Percentiles rank a stretch among this genome's conserved stretches.
Evolutionary conservation across 1,140 invertebrate species (phyloP).

Genomic region (Maniola jurtina): DNA sequence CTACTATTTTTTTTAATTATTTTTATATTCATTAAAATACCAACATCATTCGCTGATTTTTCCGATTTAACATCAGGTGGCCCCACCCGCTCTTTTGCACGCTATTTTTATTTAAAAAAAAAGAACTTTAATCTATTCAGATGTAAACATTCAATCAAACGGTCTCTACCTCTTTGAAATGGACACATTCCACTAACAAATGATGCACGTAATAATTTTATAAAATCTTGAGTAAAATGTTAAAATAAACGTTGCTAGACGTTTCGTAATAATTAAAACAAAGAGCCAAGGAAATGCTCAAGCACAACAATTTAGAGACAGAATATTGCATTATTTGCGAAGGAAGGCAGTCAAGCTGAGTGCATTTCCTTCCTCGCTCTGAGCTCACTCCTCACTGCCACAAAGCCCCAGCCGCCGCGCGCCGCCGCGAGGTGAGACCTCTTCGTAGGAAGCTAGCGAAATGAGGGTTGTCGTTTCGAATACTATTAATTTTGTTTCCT

Average conservation of each 20-base stretch:
- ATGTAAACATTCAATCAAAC: no score
- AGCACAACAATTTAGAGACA: conserved; percentile 17
- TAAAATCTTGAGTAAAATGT: neutral
- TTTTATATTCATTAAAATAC: no score
- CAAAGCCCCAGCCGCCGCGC: conserved; percentile 12
- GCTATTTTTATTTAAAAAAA: no score
- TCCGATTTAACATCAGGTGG: no score
- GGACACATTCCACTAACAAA: no score
- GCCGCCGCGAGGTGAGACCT: conserved; percentile 15
- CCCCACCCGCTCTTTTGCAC: no score
- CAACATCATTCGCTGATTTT: no score
- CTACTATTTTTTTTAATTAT: no score
- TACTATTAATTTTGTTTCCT: conserved; percentile 15
- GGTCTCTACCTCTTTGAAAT: no score
- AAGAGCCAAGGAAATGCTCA: conserved; percentile 13
- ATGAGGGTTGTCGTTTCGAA: conserved; percentile 10
- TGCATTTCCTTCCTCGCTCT: conserved; percentile 17
- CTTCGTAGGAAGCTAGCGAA: conserved; percentile 12
- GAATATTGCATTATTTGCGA: conserved; percentile 26
- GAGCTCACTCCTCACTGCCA: conserved; percentile 14
- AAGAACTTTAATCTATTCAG: no score
- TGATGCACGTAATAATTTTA: no score
- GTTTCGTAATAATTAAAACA: conserved; percentile 19
- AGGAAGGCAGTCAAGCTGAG: conserved; percentile 14
- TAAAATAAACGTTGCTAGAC: neutral